Conservation (phyloP, 2,113 vertebrate species). For the Elephantulus edwardii region DNA sequence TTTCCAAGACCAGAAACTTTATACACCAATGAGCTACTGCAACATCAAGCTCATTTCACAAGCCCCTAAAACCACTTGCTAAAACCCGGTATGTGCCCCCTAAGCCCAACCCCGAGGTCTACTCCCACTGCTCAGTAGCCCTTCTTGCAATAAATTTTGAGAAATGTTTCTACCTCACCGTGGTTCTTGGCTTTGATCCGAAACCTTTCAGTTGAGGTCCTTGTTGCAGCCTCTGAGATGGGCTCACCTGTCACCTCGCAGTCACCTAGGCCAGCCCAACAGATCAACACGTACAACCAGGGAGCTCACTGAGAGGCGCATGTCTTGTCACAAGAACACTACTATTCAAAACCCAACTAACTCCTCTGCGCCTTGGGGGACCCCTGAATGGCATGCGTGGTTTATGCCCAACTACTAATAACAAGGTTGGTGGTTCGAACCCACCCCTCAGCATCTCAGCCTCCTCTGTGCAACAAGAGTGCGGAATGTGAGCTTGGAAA, state of each 20-base stretch:
- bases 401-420: neutral
- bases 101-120: too few relatives aligned
- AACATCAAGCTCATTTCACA: too few relatives aligned
- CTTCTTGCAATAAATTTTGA: too few relatives aligned
- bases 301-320: neutral
- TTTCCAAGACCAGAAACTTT: too few relatives aligned
- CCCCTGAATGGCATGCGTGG: too few relatives aligned
- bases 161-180: too few relatives aligned
- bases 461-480: rapidly evolving
- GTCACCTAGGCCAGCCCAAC: neutral
- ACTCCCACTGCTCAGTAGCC: too few relatives aligned
- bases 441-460: neutral
- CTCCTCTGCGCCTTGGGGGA: neutral
- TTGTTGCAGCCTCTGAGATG: neutral
- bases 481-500: rapidly evolving
- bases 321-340: neutral
- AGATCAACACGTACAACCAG: neutral
- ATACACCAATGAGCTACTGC: too few relatives aligned
- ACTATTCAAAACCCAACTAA: neutral
- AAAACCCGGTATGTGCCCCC: too few relatives aligned
- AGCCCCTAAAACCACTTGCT: too few relatives aligned
- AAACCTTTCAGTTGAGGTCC: too few relatives aligned
- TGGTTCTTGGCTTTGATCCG: too few relatives aligned
- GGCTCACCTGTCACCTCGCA: neutral
- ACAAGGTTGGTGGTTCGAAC: neutral